Conservation (phyloP, 2,113 vertebrate species). For the Psammodynastes pulverulentus region DNA sequence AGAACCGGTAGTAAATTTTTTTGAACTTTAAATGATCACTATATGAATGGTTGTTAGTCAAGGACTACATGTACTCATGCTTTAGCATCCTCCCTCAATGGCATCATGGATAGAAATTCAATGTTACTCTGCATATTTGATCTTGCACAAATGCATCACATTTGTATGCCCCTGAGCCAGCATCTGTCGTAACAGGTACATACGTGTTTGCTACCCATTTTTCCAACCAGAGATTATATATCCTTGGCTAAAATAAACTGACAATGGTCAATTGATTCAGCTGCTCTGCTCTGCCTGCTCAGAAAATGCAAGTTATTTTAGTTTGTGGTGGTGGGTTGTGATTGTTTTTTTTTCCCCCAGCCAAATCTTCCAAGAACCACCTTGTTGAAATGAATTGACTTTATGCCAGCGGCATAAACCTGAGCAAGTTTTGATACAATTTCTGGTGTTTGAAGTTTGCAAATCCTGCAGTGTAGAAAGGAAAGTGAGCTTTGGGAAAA, state of each 20-base stretch:
- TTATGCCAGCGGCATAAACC: neutral
- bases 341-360: neutral
- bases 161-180: neutral
- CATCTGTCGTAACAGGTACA: no score
- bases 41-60: neutral
- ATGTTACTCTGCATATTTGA: neutral
- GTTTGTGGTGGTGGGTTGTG: neutral
- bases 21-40: neutral
- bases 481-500: neutral
- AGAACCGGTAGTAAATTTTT: no score
- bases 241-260: neutral
- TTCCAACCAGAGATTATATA: neutral
- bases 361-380: slow-evolving; percentile 10
- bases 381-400: slow-evolving; percentile 11
- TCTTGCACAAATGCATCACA: neutral
- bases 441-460: neutral
- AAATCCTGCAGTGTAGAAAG: slow-evolving; percentile 9
- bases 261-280: neutral
- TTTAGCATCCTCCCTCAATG: neutral
- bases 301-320: neutral
- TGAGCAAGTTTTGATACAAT: neutral
- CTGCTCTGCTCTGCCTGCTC: neutral
- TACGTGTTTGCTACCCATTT: neutral
- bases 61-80: neutral
- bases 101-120: neutral